These are phyloP conservation scores for Actinostola sp. DNA, from an alignment of 92 coral and sea anemone species.

Conservation along the genomic window DNA sequence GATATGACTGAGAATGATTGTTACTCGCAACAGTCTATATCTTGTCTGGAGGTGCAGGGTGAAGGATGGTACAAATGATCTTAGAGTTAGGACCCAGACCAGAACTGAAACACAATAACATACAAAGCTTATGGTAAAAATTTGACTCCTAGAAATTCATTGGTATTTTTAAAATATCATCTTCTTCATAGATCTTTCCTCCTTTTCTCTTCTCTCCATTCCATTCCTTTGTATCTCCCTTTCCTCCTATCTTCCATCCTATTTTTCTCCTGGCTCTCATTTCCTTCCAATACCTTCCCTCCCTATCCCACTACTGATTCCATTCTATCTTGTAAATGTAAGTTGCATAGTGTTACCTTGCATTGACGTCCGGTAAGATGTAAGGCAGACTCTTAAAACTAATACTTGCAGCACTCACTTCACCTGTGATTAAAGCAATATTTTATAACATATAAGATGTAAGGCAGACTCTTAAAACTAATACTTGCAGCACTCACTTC, in stretches of 20 bases:
- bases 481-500: background rate
- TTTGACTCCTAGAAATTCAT: too few relatives aligned
- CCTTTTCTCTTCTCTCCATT: too few relatives aligned
- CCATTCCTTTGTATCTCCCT: too few relatives aligned
- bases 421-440: slow-evolving; percentile 44
- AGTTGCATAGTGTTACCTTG: slow-evolving; percentile 46
- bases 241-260: background rate
- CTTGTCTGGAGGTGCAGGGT: slow-evolving; percentile 84
- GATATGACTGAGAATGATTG: too few relatives aligned
- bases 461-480: too few relatives aligned
- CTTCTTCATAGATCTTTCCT: too few relatives aligned
- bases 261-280: background rate
- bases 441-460: too few relatives aligned
- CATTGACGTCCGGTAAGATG: slow-evolving; percentile 79
- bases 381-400: slow-evolving; percentile 88
- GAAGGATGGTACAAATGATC: slow-evolving; percentile 78
- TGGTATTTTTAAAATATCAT: too few relatives aligned
- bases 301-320: too few relatives aligned
- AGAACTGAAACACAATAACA: slow-evolving; percentile 52
- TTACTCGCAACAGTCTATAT: too few relatives aligned
- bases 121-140: too few relatives aligned
- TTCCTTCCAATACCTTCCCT: too few relatives aligned
- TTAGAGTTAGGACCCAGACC: slow-evolving; percentile 96
- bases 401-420: slow-evolving; percentile 83
- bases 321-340: background rate